phyloP scores from a whole-genome alignment of 2,797 vertebrate species.

The Notamacropus eugenii region DNA sequence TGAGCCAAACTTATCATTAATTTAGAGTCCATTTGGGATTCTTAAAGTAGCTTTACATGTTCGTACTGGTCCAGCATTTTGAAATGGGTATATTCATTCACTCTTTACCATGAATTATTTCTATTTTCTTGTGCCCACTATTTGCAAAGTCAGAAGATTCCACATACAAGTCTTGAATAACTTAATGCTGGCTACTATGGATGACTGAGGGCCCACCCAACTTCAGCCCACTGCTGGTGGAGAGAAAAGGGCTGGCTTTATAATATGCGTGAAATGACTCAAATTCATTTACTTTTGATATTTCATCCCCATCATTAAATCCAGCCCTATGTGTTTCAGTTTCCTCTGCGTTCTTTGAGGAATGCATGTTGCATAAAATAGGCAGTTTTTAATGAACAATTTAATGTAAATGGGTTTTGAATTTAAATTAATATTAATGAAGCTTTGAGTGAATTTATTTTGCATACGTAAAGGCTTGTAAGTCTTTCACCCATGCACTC shows the following conservation, averaged over 20 bases:
- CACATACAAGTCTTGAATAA: neutral
- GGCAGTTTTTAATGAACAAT: conserved; percentile 90
- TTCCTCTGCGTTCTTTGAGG: conserved; percentile 86
- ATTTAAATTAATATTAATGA: conserved; percentile 93
- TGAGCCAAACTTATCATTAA: neutral
- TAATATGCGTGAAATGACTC: conserved; percentile 76
- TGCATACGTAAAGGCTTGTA: conserved; percentile 90
- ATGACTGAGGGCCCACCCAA: conserved; percentile 64
- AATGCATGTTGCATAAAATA: conserved; percentile 90
- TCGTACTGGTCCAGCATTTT: accelerated
- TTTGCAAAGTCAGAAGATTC: conserved; percentile 72
- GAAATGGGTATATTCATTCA: neutral
- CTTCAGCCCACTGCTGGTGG: conserved; percentile 40
- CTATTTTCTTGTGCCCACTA: neutral
- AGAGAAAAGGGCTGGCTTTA: conserved; percentile 63
- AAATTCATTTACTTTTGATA: conserved; percentile 83
- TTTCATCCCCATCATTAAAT: conserved; percentile 83
- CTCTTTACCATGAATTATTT: conserved; percentile 3
- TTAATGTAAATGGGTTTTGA: conserved; percentile 91
- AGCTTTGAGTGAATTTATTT: conserved; percentile 90
- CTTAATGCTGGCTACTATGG: neutral
- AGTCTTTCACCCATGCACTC: conserved; percentile 85
- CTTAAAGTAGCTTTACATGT: neutral
- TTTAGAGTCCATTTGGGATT: neutral
- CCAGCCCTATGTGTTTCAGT: conserved; percentile 82